Conservation (phyloP, 1,140 invertebrate species). For the Diorhabda sublineata region DNA sequence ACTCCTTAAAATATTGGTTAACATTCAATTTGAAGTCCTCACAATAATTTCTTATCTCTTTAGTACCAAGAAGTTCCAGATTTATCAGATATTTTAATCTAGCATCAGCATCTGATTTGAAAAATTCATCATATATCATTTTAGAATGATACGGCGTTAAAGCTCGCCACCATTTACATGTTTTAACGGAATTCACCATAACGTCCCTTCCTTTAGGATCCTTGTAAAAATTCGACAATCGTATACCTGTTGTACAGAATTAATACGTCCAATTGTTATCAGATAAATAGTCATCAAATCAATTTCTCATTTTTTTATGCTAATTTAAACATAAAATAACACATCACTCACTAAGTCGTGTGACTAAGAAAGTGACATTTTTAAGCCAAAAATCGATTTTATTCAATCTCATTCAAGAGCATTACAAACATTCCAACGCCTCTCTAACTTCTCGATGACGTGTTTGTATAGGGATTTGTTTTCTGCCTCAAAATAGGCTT, state of each 20-base stretch:
- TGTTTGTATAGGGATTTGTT: no score
- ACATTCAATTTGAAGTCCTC: slow-evolving; percentile 35
- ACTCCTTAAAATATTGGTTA: slow-evolving; percentile 29
- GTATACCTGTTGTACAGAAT: slow-evolving; percentile 10
- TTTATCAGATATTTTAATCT: slow-evolving; percentile 33
- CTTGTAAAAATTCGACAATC: slow-evolving; percentile 19
- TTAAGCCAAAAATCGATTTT: no score
- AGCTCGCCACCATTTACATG: slow-evolving; percentile 38
- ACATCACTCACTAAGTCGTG: no score
- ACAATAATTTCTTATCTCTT: slow-evolving; percentile 32
- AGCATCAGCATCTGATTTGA: slow-evolving; percentile 20
- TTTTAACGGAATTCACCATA: slow-evolving; percentile 5
- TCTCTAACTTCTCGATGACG: no score
- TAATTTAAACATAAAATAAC: no score
- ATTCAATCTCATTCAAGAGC: no score
- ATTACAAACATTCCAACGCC: no score
- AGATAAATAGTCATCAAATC: background rate
- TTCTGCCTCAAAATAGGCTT: no score
- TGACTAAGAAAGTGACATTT: no score
- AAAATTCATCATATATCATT: slow-evolving; percentile 32
- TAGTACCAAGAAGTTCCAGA: slow-evolving; percentile 22
- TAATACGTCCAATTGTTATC: background rate
- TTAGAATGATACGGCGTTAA: slow-evolving; percentile 12
- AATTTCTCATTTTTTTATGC: no score
- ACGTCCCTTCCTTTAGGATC: slow-evolving; percentile 5